Base-by-base conservation (phyloP, 2,888 invertebrate species). In the Mechanitis messenoides region DNA sequence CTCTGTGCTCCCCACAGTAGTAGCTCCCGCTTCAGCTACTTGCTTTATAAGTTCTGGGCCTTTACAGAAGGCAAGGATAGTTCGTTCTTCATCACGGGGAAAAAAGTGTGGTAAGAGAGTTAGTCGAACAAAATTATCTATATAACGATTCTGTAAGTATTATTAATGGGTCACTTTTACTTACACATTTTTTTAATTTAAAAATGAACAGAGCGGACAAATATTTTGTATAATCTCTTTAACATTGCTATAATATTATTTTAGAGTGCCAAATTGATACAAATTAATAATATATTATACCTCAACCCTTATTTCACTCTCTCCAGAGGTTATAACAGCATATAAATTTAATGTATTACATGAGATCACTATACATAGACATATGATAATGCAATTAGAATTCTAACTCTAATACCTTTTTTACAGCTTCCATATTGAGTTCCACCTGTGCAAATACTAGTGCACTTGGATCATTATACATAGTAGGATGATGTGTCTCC, bases 401-500 rank as follows among this genome's bases (percentile, higher is more conserved):
- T 20, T 20, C 20, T 20, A 20, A 20, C 20, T 47, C 20, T 33
- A 28, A 53, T 60, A 93, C 93, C 88, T 93, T 92, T 77, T 93
- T 94, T 66, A 91, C 92, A 59, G 93, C 93, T 68, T 91, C 91
- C 95, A 97, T 95, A 77, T 97, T 94, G 3, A 97, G 80, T 78
- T 97, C 97, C 62, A 97, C 88, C 46, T 92, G 84, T 3, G 95
- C 92, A 68, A 91, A 91, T 0, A 98, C 80, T 12, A 92, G 84
- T 0, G 95, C 94, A 78, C 94, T 91, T 0, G 96, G 95, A 46
- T 91, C 84, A 82, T 97, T 95, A 73, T 93, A 95, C 87, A 97
- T 94, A 1, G 94, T 92, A 0, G 96, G 95, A 78, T 96, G 94
- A 79, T 96, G 95, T 0, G 93, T 93, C 81, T 97, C 96, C 56